phyloP scores from a whole-genome alignment of 2,888 invertebrate genomes.

The Tetramorium bicarinatum region DNA sequence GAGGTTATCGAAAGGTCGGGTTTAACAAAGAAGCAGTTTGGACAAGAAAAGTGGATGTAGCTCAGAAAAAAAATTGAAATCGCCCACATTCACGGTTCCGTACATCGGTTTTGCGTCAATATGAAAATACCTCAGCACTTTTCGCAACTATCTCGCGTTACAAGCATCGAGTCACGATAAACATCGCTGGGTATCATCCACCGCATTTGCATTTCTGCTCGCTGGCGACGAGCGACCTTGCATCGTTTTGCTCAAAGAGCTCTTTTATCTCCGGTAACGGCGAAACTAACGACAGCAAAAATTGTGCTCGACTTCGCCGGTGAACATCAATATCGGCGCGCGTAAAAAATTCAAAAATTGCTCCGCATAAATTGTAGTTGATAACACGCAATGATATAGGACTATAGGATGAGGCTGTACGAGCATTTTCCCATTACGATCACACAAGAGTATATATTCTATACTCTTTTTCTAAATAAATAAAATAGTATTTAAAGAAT shows the following conservation, averaged over 20 bases:
- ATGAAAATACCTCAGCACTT: background rate
- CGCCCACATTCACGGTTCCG: background rate
- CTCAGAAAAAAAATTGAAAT: background rate
- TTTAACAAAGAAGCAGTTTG: slow-evolving; percentile 11
- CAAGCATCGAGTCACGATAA: slow-evolving; percentile 32
- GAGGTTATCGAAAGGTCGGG: background rate
- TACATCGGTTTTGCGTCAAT: background rate
- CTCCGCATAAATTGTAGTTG: slow-evolving; percentile 6
- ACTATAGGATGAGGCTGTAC: background rate
- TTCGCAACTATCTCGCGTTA: slow-evolving; percentile 14
- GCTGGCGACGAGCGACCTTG: slow-evolving; percentile 3
- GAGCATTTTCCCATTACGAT: slow-evolving; percentile 20
- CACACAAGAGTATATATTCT: background rate
- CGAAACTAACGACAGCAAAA: slow-evolving; percentile 17
- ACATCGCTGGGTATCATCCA: slow-evolving; percentile 14
- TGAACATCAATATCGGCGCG: slow-evolving; percentile 13
- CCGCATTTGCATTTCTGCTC: slow-evolving; percentile 48
- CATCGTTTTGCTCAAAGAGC: slow-evolving; percentile 5
- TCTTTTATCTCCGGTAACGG: slow-evolving; percentile 30
- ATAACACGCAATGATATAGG: slow-evolving; percentile 8
- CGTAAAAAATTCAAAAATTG: slow-evolving; percentile 37
- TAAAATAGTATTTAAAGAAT: background rate
- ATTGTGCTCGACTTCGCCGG: background rate
- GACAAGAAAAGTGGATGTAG: background rate
- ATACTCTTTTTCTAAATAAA: background rate